Base-by-base conservation (phyloP, 1,140 invertebrate species). In the Caenorhabditis tropicalis region DNA sequence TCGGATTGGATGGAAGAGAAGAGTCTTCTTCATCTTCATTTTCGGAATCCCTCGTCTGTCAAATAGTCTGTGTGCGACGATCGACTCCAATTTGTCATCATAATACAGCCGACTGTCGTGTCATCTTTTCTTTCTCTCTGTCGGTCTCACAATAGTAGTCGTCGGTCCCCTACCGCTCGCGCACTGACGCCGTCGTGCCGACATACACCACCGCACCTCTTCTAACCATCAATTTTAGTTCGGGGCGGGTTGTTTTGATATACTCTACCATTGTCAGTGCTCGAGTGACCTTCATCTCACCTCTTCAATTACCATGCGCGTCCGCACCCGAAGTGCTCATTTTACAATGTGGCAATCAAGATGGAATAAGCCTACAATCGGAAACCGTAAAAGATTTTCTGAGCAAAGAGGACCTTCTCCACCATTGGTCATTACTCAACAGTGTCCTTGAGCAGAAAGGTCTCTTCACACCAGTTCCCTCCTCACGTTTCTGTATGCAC, bases 1-100 rank as follows among this genome's bases (percentile, higher is more conserved):
- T 36, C 65, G 65, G 65, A 43, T 74, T 24, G 24, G 65, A 43
- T 74, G 36, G 27, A 74, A 43, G 58, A 65, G 58, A 39, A 16
- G 65, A 74, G 65, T 21, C 21, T 74, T 24, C 65, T 43, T 24
- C 65, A 43, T 24, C 19, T 74, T 24, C 65, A 19, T n/a, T 74
- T 74, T 74, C 65, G 65, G 65, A 74, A 74, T 74, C 65, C 53
- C 33, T 74, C 36, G 6, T 43, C 65, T 43, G 65, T 74, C 36
- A 74, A 12, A 27, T 27, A 58, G n/a, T 58, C 53, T 65, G 58
- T 58, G 27, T 36, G 58, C 58, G 58, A 36, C 33, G 6, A 56
- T 56, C 58, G 65, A 43, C 65, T 74, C 65, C 36, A 74, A 74
- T 74, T 74, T 74, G 65, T 74, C 65, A 74, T 74, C 65, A 74